Evolutionary conservation across 2,113 vertebrate species (phyloP).

Genomic region (Poeciliopsis retropinna): DNA sequence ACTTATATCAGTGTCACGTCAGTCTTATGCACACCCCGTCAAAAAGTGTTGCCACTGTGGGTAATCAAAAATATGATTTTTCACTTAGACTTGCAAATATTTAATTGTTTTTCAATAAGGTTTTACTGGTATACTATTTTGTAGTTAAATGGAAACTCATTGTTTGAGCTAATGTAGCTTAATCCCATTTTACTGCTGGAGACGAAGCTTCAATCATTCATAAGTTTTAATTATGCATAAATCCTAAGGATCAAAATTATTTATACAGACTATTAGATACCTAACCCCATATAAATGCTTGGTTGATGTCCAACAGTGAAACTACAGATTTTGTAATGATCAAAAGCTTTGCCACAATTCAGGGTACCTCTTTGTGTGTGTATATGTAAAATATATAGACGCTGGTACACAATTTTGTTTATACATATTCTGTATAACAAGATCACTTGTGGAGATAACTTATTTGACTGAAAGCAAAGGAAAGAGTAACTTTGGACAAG

Average conservation of each 20-base stretch:
- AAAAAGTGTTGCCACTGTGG: too few species aligned
- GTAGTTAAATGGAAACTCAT: background rate
- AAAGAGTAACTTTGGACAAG: slow-evolving; percentile 22
- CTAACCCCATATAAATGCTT: too few species aligned
- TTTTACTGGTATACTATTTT: background rate
- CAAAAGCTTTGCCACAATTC: too few species aligned
- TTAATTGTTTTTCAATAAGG: background rate
- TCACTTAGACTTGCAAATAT: background rate
- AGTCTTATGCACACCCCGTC: too few species aligned
- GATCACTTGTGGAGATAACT: slow-evolving; percentile 1
- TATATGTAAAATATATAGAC: too few species aligned
- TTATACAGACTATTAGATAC: too few species aligned
- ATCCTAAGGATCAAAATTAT: too few species aligned
- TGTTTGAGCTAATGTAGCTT: background rate
- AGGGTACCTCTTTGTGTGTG: too few species aligned
- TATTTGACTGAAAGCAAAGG: slow-evolving; percentile 15
- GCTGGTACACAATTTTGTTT: background rate
- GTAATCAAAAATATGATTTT: background rate
- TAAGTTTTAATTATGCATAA: too few species aligned
- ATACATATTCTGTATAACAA: background rate
- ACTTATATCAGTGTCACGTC: too few species aligned
- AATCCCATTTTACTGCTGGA: slow-evolving; percentile 19
- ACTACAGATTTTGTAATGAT: too few species aligned
- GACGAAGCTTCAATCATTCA: slow-evolving; percentile 4
- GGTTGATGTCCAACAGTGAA: too few species aligned